Percentiles rank a stretch among this genome's conserved stretches.
phyloP scores from a whole-genome alignment of 2,797 vertebrate species.

The Erpetoichthys calabaricus region DNA sequence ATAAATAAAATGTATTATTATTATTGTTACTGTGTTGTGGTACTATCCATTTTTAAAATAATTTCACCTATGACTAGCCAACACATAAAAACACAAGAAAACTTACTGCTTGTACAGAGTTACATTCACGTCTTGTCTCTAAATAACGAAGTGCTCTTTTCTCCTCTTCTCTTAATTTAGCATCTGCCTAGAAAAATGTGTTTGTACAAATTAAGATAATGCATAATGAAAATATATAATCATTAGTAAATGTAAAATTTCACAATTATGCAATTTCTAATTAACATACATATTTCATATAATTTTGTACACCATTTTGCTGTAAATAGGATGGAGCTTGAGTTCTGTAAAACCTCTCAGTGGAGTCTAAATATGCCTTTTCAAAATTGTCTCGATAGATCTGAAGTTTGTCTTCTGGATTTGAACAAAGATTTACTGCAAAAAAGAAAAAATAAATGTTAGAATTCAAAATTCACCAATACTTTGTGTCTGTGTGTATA shows the following conservation, averaged over 20 bases:
- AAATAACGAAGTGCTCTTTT: conserved; percentile 90
- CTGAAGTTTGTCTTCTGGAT: conserved; percentile 91
- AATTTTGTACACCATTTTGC: conserved; percentile 93
- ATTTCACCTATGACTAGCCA: not conserved
- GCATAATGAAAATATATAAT: conserved; percentile 35
- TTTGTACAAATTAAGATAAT: conserved; percentile 25
- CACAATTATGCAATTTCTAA: too few species aligned
- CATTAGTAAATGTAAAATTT: conserved; percentile 14
- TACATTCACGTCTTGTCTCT: conserved; percentile 93
- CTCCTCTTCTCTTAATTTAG: conserved; percentile 94
- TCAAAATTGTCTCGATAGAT: conserved; percentile 98
- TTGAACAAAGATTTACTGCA: conserved; percentile 91
- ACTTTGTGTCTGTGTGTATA: too few species aligned
- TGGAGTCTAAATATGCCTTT: conserved; percentile 91
- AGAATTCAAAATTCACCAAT: not conserved
- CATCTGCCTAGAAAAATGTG: conserved; percentile 70
- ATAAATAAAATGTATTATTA: too few species aligned
- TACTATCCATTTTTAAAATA: too few species aligned
- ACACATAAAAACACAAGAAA: conserved; percentile 3
- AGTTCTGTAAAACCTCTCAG: conserved; percentile 92
- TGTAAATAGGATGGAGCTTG: conserved; percentile 90
- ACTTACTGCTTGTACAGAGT: conserved; percentile 93
- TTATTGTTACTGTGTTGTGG: too few species aligned
- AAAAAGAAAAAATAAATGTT: conserved; percentile 9
- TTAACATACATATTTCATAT: conserved; percentile 95